Base-by-base conservation (phyloP, 1,140 invertebrate species). In the Ostrea edulis region DNA sequence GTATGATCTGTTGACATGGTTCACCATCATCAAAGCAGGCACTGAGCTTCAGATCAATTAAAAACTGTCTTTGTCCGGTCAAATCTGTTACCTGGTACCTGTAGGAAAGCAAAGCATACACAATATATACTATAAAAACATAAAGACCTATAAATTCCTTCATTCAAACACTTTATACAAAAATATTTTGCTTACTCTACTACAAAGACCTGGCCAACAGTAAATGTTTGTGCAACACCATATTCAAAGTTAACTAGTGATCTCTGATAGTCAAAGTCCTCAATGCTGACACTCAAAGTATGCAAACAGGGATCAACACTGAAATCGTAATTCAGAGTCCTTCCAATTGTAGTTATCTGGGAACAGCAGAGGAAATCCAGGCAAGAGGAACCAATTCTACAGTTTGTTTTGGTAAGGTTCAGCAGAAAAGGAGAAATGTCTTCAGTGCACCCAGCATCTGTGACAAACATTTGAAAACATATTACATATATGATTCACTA, bases 1-100 rank as follows among this genome's bases (percentile, higher is more conserved):
- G 20, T 22, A 53, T n/a, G 11, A 35, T 51, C 17, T 53, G 53
- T 20, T 83, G 51, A 83, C 82, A 83, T 17, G 82, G 51, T 20
- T 53, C 17, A n/a, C 3, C 29, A 17, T 51, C 51, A 83, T 54
- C 53, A 53, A 54, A 83, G 82, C 82, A 83, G 9, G 53, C 82
- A 22, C 51, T 83, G 44, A 83, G 0, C 8, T 51, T 83, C 82
- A 83, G 82, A 22, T 83, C 53, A 22, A 83, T 83, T 22, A 83
- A 20, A 35, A 29, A 83, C 82, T 83, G 82, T 35, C 82, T 83
- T 22, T 83, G 35, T 52, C 82, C 82, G 20, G 29, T 54, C 53
- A 83, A 35, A 22, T 83, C 82, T 12, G 53, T 83, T 20, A 83
- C 22, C n/a, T 83, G 53, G 82, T 83, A 83, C n/a, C 82, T 83